Conservation (phyloP, 2,888 invertebrate genomes). For the Auanema sp. region DNA sequence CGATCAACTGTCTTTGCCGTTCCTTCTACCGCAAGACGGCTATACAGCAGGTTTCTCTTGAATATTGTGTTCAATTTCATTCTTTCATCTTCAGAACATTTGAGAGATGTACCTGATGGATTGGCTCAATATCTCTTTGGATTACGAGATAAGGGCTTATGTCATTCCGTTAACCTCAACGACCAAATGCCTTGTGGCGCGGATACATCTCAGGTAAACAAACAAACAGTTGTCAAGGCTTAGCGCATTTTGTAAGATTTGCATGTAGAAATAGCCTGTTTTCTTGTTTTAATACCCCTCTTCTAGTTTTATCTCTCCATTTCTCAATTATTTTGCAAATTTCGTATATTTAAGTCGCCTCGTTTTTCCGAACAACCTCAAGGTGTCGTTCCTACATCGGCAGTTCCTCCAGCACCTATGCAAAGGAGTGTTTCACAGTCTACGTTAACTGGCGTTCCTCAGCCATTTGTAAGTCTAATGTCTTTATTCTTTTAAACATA, state of each 20-base stretch:
- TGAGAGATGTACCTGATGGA: conserved; percentile 33
- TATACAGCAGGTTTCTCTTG: conserved; percentile 72
- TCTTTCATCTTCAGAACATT: conserved; percentile 24
- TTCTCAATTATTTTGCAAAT: background rate
- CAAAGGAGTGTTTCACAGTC: conserved; percentile 42
- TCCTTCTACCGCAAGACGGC: conserved; percentile 93
- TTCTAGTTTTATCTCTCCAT: background rate
- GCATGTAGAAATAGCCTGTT: background rate
- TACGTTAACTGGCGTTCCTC: conserved; percentile 39
- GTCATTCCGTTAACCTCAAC: conserved; percentile 28
- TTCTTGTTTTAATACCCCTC: conserved; percentile 4
- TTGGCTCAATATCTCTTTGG: conserved; percentile 34
- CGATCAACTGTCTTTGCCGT: conserved; percentile 80
- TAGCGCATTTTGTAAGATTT: background rate
- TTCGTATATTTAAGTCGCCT: no score
- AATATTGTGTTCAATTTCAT: background rate
- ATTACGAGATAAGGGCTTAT: conserved; percentile 31
- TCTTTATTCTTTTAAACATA: no score
- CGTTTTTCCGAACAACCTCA: no score
- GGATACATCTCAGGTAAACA: conserved; percentile 3
- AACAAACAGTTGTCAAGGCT: background rate
- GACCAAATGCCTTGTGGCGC: conserved; percentile 7
- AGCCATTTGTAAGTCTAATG: conserved; percentile 38
- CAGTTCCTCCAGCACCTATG: conserved; percentile 13
- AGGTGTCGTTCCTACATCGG: no score